A percentile compares a stretch with the other conserved stretches of the same genome.
phyloP scores from a whole-genome alignment of 2,888 invertebrate species.

The Acronicta psi region DNA sequence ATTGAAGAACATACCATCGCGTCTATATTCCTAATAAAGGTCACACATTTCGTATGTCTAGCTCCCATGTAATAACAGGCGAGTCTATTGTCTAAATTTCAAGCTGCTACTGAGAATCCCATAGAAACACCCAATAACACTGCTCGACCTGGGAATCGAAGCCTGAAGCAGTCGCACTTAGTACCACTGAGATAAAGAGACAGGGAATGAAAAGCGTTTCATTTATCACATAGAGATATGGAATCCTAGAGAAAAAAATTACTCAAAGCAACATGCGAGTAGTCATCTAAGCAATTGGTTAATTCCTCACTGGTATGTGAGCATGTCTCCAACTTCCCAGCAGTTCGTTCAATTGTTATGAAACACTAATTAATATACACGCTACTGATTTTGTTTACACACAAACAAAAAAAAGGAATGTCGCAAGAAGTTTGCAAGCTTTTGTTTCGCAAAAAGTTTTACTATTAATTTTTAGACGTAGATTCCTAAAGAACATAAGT shows the following conservation, averaged over 20 bases:
- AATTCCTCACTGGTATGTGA: constrained; percentile 47
- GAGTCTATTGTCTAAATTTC: too few species aligned
- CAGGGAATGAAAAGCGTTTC: not conserved
- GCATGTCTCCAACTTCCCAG: constrained; percentile 15
- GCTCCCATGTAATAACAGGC: too few species aligned
- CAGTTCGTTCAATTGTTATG: constrained; percentile 44
- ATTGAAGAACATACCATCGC: too few species aligned
- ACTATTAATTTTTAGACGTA: constrained; percentile 7
- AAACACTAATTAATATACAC: constrained; percentile 24
- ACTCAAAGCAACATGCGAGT: constrained; percentile 9
- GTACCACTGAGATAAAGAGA: not conserved
- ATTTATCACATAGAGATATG: constrained; percentile 2
- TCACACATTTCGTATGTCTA: too few species aligned
- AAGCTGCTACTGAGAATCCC: too few species aligned
- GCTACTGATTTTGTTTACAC: constrained; percentile 26
- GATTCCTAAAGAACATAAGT: too few species aligned
- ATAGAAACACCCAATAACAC: too few species aligned
- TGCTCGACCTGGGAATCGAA: too few species aligned
- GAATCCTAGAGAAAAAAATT: constrained; percentile 12
- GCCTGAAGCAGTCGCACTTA: too few species aligned
- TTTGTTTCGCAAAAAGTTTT: constrained; percentile 28
- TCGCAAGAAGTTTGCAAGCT: not conserved
- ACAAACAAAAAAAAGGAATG: constrained; percentile 6
- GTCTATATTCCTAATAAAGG: too few species aligned
- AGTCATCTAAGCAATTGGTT: constrained; percentile 20